Conservation (phyloP, 2,888 invertebrate genomes). For the Ferrisia virgata region DNA sequence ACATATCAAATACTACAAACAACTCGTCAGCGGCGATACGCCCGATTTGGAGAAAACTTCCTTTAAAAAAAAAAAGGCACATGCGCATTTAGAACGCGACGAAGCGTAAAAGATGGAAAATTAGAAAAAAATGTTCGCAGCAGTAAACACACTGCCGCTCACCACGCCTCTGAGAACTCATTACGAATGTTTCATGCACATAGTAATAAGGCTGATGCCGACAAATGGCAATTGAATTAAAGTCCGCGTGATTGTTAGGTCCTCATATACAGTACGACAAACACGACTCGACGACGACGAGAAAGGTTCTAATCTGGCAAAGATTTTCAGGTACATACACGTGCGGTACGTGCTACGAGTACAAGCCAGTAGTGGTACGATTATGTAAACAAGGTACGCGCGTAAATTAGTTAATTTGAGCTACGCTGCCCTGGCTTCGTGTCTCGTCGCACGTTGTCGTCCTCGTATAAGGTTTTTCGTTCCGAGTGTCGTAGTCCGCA, state of each 20-base stretch:
- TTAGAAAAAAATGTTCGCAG: not conserved
- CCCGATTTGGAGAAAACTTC: too few relatives aligned
- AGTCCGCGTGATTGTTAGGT: not conserved
- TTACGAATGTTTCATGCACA: not conserved
- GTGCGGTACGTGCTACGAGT: too few relatives aligned
- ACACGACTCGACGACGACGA: not conserved
- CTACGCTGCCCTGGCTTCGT: too few relatives aligned
- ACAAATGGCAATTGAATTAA: not conserved
- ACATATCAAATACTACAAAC: too few relatives aligned
- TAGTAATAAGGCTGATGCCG: not conserved
- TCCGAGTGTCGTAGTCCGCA: not conserved
- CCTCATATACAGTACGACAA: conserved; percentile 7
- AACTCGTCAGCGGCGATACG: too few relatives aligned
- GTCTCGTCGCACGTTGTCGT: too few relatives aligned
- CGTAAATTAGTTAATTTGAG: not conserved
- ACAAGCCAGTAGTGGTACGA: not conserved
- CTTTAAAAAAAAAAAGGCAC: too few relatives aligned
- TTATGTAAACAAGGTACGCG: not conserved
- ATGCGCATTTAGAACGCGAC: too few relatives aligned
- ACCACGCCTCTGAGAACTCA: too few relatives aligned
- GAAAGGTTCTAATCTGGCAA: not conserved
- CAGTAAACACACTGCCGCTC: not conserved
- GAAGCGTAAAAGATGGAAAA: too few relatives aligned
- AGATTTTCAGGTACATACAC: not conserved
- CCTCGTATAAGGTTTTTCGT: not conserved